Evolutionary conservation across 2,113 vertebrate species (phyloP).

Genomic region (Hyaena hyaena): DNA sequence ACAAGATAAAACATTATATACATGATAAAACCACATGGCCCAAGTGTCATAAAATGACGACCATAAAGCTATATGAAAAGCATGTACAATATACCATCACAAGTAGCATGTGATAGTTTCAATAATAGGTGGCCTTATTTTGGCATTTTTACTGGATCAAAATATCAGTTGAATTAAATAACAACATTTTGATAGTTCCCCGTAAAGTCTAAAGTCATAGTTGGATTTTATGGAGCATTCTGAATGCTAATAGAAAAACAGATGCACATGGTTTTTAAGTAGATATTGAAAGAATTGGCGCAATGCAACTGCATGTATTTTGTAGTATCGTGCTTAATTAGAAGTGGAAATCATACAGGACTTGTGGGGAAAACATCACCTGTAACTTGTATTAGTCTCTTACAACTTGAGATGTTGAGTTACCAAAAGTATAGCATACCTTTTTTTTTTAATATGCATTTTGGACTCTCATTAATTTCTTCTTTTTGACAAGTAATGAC

Average conservation of each 20-base stretch:
- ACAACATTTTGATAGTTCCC: constrained; percentile 57
- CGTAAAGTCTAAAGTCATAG: constrained; percentile 1
- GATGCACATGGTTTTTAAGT: neutral
- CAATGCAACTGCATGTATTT: constrained; percentile 3
- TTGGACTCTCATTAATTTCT: neutral
- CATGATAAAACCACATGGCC: too few species aligned
- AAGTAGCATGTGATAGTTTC: neutral
- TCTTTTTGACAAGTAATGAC: neutral
- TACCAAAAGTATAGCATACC: neutral
- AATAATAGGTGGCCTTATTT: constrained; percentile 22
- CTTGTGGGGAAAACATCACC: neutral
- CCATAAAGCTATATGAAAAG: neutral
- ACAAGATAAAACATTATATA: neutral
- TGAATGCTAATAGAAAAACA: constrained; percentile 64
- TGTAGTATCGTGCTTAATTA: neutral
- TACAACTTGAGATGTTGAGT: neutral
- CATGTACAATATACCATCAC: neutral
- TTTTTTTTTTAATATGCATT: neutral
- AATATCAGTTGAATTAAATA: constrained; percentile 72
- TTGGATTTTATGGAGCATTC: constrained; percentile 28
- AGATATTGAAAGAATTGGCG: constrained; percentile 22
- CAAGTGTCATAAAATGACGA: too few species aligned
- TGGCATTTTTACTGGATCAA: constrained; percentile 39
- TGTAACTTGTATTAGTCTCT: neutral
- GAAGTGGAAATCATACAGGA: neutral